These are phyloP conservation scores for Lepidocolaptes lacrymiger DNA, from an alignment of 2,797 vertebrate species.

Conservation along the genomic window DNA sequence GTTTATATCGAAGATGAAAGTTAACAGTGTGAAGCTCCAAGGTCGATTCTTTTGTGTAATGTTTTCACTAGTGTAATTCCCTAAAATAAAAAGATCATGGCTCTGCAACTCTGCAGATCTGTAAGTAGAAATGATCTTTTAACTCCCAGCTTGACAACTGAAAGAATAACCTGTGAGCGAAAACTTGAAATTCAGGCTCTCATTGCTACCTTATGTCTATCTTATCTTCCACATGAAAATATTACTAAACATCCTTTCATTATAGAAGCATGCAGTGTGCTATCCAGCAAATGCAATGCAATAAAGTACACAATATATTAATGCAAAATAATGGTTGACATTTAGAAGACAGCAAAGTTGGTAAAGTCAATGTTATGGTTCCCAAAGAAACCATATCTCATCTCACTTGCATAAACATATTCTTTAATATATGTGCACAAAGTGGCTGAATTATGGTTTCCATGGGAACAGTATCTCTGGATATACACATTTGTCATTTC, in stretches of 20 bases:
- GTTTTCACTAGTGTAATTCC: background rate
- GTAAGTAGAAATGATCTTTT: background rate
- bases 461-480: constrained; percentile 28
- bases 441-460: constrained; percentile 51
- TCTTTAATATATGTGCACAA: background rate
- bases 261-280: background rate
- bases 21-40: background rate
- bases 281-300: constrained; percentile 19
- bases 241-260: background rate
- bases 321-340: constrained; percentile 53
- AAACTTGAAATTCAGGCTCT: background rate
- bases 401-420: constrained; percentile 19
- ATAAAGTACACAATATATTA: constrained; percentile 20
- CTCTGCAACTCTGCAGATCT: background rate
- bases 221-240: background rate
- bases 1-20: background rate
- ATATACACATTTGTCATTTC: constrained; percentile 41
- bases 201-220: background rate
- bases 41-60: background rate
- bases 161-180: background rate
- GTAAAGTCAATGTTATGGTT: constrained; percentile 31
- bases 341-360: constrained; percentile 23
- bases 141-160: background rate
- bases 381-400: constrained; percentile 56
- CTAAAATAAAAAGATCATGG: background rate